Conservation (phyloP, 2,888 invertebrate genomes). For the Drosophila kuntzei region DNA sequence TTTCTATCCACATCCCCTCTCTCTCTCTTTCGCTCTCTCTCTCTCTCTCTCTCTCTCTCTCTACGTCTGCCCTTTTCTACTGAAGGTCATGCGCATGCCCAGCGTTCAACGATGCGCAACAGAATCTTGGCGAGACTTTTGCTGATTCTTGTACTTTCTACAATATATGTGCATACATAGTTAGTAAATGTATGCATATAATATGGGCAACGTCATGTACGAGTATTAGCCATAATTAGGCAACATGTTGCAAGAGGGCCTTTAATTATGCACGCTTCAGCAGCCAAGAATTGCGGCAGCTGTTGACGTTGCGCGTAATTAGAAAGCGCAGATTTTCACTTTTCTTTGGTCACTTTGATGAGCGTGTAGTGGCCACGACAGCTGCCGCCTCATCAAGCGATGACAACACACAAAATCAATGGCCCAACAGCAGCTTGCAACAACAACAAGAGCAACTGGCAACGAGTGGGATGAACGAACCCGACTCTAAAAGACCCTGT, state of each 20-base stretch:
- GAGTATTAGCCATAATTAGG: slow-evolving; percentile 74
- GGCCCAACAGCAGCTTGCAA: slow-evolving; percentile 30
- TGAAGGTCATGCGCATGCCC: slow-evolving; percentile 60
- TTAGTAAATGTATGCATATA: background rate
- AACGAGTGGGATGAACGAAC: background rate
- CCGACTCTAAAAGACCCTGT: background rate
- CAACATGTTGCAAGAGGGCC: slow-evolving; percentile 45
- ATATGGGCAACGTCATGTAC: slow-evolving; percentile 40
- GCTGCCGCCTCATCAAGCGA: slow-evolving; percentile 53
- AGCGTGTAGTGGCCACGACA: slow-evolving; percentile 7
- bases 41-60: background rate
- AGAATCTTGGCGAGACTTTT: slow-evolving; percentile 18
- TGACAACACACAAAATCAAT: slow-evolving; percentile 73
- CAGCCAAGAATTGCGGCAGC: slow-evolving; percentile 53
- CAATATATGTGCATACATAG: background rate
- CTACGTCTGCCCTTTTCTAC: slow-evolving; percentile 7
- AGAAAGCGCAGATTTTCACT: slow-evolving; percentile 75
- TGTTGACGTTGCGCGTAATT: slow-evolving; percentile 55
- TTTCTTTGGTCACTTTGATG: slow-evolving; percentile 61
- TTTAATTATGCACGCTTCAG: slow-evolving; percentile 75
- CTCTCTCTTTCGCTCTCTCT: slow-evolving; percentile 5
- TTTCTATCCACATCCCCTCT: slow-evolving; percentile 6
- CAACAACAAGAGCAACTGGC: slow-evolving; percentile 17
- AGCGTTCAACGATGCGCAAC: slow-evolving; percentile 45
- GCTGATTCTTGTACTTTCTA: slow-evolving; percentile 38